A percentile compares a stretch with the other conserved stretches of the same genome.
Evolutionary conservation across 2,888 invertebrate species (phyloP).

Genomic region (Entomobrya multifasciata): DNA sequence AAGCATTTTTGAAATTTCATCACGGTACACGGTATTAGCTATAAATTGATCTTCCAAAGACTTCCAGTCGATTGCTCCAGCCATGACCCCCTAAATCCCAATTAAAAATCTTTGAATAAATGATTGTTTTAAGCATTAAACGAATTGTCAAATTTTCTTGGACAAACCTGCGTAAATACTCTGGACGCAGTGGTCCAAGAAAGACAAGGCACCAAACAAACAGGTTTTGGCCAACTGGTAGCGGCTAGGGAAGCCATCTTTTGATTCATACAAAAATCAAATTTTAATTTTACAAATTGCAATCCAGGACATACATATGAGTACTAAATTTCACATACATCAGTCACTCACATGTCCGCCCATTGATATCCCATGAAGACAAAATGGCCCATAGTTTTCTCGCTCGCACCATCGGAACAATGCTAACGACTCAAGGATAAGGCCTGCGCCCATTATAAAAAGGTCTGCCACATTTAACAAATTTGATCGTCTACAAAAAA

Average conservation of each 20-base stretch:
- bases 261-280: too few relatives aligned
- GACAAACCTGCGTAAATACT: constrained; percentile 93
- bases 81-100: constrained; percentile 92
- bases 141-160: too few relatives aligned
- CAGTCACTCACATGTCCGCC: constrained; percentile 93
- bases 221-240: constrained; percentile 96
- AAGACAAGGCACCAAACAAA: constrained; percentile 96
- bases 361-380: constrained; percentile 97
- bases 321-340: not conserved
- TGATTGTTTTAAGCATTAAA: not conserved
- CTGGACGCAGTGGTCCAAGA: constrained; percentile 98
- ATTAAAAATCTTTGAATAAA: not conserved
- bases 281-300: too few relatives aligned
- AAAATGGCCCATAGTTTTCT: constrained; percentile 95
- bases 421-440: constrained; percentile 95
- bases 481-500: constrained; percentile 89
- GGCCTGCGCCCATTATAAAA: constrained; percentile 91
- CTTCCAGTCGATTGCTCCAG: constrained; percentile 96
- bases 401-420: constrained; percentile 96
- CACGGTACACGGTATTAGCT: constrained; percentile 89
- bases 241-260: constrained; percentile 99
- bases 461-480: constrained; percentile 97
- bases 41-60: constrained; percentile 93
- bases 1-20: constrained; percentile 93
- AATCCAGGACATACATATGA: constrained; percentile 72